These are phyloP conservation scores for Crossocerus cetratus DNA, from an alignment of 2,888 invertebrate species.

Conservation along the genomic window DNA sequence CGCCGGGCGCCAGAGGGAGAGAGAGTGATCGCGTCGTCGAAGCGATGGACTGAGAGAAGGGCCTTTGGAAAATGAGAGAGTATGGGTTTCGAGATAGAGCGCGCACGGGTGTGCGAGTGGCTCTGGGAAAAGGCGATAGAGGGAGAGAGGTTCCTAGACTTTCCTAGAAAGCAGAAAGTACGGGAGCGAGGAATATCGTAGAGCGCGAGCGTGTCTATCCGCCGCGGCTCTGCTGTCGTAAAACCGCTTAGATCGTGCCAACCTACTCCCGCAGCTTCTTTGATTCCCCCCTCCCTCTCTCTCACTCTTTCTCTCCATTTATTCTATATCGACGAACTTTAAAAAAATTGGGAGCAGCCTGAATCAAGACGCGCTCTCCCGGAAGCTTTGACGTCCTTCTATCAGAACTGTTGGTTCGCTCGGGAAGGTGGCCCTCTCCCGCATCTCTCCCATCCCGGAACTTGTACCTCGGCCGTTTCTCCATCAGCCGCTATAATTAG, in stretches of 20 bases:
- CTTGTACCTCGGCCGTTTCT: too few species aligned
- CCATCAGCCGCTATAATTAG: too few species aligned
- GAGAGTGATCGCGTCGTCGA: constrained; percentile 8
- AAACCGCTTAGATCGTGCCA: constrained; percentile 64
- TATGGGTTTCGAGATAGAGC: constrained; percentile 3
- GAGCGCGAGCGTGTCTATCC: constrained; percentile 37
- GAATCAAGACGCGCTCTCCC: too few species aligned
- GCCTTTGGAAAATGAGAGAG: neutral
- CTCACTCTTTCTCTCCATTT: neutral
- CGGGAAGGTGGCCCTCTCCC: too few species aligned
- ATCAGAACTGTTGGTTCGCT: too few species aligned
- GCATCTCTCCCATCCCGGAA: too few species aligned
- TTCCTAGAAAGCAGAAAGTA: constrained; percentile 63
- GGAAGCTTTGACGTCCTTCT: too few species aligned
- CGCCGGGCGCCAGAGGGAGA: constrained; percentile 12
- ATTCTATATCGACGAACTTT: constrained; percentile 21
- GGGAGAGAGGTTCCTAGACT: constrained; percentile 33
- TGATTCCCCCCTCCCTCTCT: constrained; percentile 3
- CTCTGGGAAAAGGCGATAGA: constrained; percentile 10
- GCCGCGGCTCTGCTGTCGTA: constrained; percentile 61
- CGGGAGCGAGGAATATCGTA: constrained; percentile 57
- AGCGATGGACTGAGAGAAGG: neutral
- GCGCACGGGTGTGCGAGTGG: constrained; percentile 10
- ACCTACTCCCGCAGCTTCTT: constrained; percentile 25
- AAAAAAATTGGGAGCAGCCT: constrained; percentile 30